Base-by-base conservation (phyloP, 2,888 invertebrate genomes). In the Stenolophus ochropezus region DNA sequence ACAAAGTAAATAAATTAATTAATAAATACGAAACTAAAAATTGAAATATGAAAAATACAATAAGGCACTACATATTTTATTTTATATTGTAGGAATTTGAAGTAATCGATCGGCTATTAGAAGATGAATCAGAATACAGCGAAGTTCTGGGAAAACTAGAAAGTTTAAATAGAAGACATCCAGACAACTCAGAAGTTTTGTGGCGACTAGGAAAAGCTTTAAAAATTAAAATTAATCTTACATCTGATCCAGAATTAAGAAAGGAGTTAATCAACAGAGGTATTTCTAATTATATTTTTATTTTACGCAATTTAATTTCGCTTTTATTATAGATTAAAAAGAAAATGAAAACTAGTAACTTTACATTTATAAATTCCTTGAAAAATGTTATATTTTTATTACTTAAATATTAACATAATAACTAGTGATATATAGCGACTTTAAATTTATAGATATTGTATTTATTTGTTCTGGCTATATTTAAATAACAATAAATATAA, bases 181-280 rank as follows among this genome's bases (percentile, higher is more conserved):
- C 89, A 2, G 85, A 86, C 49, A 86, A 87, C 82, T 81, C 86
- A 5, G 86, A 89, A 33, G 74, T 89, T 5, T 83, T 87, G 53
- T 89, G 88, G 87, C 85, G 89, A 80, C 84, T 89, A 33, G 89
- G 87, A 6, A 89, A 88, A 84, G 87, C 87, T 0, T 86, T 88
- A 82, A 85, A 89, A 80, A 86, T 87, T 20, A 79, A 79, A 79
- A 53, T 71, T 47, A 53, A 85, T 42, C 82, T 78, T 47, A 84
- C 84, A 25, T 82, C 85, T 4, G 85, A 87, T 77, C 81, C 82
- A 20, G 80, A 84, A 18, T 79, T 82, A 20, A 86, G 86, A 81
- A 83, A 86, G 74, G 84, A 85, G 5, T 85, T 87, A 69, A 83
- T 88, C 47, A 83, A 85, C n/a, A 86, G 85, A 85, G 88, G 88